phyloP scores from a whole-genome alignment of 2,888 invertebrate genomes.

The Tromatobia lineatoria region DNA sequence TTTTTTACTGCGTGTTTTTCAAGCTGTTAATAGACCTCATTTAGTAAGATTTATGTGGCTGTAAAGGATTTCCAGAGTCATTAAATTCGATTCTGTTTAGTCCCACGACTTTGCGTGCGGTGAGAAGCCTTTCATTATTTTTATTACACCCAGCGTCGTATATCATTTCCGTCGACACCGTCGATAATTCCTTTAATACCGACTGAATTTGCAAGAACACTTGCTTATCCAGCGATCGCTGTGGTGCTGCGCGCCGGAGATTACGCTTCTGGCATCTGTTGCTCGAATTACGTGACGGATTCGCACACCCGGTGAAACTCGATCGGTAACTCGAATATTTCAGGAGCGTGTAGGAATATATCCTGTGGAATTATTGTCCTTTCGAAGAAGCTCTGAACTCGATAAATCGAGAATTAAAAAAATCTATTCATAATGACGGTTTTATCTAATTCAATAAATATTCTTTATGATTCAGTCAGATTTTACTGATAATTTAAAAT shows the following conservation, averaged over 20 bases:
- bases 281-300: slow-evolving; percentile 22
- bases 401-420: not conserved
- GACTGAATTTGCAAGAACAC: slow-evolving; percentile 3
- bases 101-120: not conserved
- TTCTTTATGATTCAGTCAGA: not conserved
- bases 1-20: slow-evolving; percentile 2
- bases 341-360: not conserved
- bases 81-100: slow-evolving; percentile 17
- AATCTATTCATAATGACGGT: not conserved
- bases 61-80: not conserved
- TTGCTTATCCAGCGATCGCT: slow-evolving; percentile 4
- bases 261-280: slow-evolving; percentile 18
- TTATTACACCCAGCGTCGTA: not conserved
- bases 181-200: slow-evolving; percentile 26
- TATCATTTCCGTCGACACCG: not conserved
- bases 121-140: not conserved
- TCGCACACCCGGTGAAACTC: slow-evolving; percentile 6
- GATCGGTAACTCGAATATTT: slow-evolving; percentile 17
- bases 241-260: not conserved
- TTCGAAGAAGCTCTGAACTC: not conserved
- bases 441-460: not conserved
- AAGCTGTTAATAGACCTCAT: not conserved
- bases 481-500: no score
- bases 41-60: not conserved
- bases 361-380: not conserved